Conservation (phyloP, 2,113 vertebrate species). For the Ascaphus truei region DNA sequence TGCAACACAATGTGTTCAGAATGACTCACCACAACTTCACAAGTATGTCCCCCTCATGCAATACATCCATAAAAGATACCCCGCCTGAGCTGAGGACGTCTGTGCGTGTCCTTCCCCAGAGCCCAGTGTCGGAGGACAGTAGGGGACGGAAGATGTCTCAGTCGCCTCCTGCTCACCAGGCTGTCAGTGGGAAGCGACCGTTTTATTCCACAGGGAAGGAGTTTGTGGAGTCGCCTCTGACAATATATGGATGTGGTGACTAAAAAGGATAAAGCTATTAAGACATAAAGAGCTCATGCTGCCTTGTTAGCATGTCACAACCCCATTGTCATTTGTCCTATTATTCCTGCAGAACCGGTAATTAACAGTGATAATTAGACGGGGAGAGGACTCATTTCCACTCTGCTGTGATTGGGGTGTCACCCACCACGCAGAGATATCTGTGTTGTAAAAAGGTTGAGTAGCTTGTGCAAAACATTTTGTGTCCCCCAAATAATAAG, state of each 20-base stretch:
- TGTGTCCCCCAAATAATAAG: no score
- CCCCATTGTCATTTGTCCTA: not conserved
- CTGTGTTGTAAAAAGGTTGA: no score
- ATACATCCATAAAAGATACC: not conserved
- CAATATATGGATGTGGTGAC: no score
- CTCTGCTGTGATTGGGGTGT: not conserved
- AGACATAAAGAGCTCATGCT: not conserved
- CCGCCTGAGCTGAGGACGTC: not conserved
- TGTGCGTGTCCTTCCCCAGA: not conserved
- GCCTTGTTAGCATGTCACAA: not conserved
- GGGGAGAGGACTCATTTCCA: not conserved
- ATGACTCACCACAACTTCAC: not conserved
- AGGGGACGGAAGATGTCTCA: not conserved
- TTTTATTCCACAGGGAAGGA: not conserved
- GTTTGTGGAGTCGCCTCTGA: not conserved
- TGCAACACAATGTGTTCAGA: not conserved
- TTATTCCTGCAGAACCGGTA: not conserved
- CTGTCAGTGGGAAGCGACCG: not conserved
- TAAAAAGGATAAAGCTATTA: not conserved
- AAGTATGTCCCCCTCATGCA: not conserved
- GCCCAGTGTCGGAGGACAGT: not conserved
- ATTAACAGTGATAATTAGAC: not conserved
- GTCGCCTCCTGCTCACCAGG: not conserved
- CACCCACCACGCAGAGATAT: not conserved
- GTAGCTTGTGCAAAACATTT: no score